Evolutionary conservation across 2,113 vertebrate genomes (phyloP).

Genomic region (Myrmecophaga tridactyla): DNA sequence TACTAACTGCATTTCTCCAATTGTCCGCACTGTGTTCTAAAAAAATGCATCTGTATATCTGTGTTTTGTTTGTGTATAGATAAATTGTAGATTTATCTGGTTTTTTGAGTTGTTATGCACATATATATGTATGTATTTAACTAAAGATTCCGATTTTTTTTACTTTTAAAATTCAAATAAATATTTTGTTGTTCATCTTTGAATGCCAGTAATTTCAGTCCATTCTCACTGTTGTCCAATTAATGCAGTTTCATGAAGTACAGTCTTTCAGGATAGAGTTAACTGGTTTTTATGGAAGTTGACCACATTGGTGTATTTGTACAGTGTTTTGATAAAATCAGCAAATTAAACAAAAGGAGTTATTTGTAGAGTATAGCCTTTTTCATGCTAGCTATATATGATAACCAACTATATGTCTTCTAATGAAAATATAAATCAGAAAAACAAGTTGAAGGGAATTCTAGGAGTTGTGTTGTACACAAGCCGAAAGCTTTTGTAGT

Average conservation of each 20-base stretch:
- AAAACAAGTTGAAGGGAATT: neutral
- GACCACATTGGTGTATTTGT: neutral
- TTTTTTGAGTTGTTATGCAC: neutral
- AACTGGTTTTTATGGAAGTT: neutral
- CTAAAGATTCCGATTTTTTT: conserved; percentile 28
- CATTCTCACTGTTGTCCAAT: neutral
- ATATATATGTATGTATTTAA: neutral
- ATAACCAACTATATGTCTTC: neutral
- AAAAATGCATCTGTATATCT: neutral
- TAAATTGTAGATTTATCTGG: neutral
- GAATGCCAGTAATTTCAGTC: conserved; percentile 17
- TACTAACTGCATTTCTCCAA: neutral
- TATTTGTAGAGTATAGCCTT: neutral
- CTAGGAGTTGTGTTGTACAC: neutral
- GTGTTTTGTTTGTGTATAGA: neutral
- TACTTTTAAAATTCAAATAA: conserved; percentile 10
- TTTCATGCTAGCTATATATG: neutral
- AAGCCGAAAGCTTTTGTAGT: neutral
- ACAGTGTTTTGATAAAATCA: conserved; percentile 18
- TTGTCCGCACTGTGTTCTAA: neutral
- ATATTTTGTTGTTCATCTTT: neutral
- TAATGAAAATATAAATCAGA: neutral
- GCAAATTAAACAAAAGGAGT: neutral
- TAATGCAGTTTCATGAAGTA: neutral
- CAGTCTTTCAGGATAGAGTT: neutral